Evolutionary conservation across 30 jellyfish, hydroid and myxozoan genomes (phyloP), one percentile per base, ranked within the genome.

Genomic region (Turritopsis dohrnii): DNA sequence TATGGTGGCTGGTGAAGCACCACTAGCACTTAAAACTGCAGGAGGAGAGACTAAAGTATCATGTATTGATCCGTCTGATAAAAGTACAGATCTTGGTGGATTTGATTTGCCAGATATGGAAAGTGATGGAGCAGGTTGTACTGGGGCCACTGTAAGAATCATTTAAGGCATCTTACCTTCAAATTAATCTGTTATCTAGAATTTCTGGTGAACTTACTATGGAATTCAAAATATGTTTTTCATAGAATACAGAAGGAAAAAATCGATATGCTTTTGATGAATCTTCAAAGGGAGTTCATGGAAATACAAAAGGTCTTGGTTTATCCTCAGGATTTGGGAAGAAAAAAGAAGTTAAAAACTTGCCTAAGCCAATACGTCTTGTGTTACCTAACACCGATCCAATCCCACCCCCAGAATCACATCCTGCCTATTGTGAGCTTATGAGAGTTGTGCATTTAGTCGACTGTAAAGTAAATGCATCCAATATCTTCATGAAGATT

Each of bases 1-100:
- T 66, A 89, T 65, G 89, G 96, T 89, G 24, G 91, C 90, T 27
- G 96, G 96, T 8, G 96, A 89, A 52, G 31, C 80, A 20, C 85
- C 94, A n/a, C 72, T 72, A 27, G 76, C 25, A 21, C 52, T 84
- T 8, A 23, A 26, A 29, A 71, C 92, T 41, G 92, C 89, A 31
- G 79, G 69, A 3, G 83, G 90, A 30, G 65, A 74, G 41, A 74
- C 83, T 16, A 74, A 74, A 74, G 83, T 74, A 20, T 74, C 83
- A 7, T 74, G 83, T 74, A 16, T 74, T 4, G 77, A 69, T 19
- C 77, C 77, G 0, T 21, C 26, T 23, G 83, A 74, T 21, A 26
- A 26, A 29, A 74, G 65, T 29, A 69, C 16, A 8, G 83, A 26
- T n/a, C 24, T 74, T 23, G 83, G 65, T 0, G 83, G 83, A 26